phyloP scores from a whole-genome alignment of 2,113 vertebrate species.

The Hyperopisus bebe region DNA sequence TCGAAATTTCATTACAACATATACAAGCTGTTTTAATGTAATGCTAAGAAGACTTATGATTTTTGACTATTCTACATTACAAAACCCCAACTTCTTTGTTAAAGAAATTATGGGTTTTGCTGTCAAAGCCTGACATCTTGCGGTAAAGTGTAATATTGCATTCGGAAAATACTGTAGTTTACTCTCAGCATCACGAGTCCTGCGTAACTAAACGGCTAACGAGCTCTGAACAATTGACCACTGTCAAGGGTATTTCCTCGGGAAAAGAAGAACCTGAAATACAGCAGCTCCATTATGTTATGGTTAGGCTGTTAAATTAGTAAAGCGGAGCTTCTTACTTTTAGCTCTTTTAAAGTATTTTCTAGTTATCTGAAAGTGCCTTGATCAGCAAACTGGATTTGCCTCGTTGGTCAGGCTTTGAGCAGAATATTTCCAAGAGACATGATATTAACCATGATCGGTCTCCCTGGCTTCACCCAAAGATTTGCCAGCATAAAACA shows the following conservation, averaged over 20 bases:
- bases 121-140: constrained; percentile 39
- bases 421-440: not conserved
- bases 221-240: not conserved
- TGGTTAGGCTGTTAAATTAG: not conserved
- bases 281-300: not conserved
- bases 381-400: not conserved
- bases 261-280: not conserved
- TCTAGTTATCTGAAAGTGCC: not conserved
- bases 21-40: not conserved
- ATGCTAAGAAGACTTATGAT: not conserved
- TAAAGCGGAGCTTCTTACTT: not conserved
- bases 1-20: not conserved
- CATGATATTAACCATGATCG: not conserved
- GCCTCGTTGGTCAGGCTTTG: not conserved
- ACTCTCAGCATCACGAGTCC: not conserved
- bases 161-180: not conserved
- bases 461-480: not conserved
- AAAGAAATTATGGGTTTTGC: not conserved
- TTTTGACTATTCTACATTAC: not conserved
- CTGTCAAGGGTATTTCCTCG: not conserved
- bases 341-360: not conserved
- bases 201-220: not conserved
- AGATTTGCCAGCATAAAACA: not conserved
- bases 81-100: not conserved
- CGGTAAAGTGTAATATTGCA: constrained; percentile 23